Evolutionary conservation across 1,140 invertebrate genomes (phyloP).

Genomic region (Drosophila carrolli): DNA sequence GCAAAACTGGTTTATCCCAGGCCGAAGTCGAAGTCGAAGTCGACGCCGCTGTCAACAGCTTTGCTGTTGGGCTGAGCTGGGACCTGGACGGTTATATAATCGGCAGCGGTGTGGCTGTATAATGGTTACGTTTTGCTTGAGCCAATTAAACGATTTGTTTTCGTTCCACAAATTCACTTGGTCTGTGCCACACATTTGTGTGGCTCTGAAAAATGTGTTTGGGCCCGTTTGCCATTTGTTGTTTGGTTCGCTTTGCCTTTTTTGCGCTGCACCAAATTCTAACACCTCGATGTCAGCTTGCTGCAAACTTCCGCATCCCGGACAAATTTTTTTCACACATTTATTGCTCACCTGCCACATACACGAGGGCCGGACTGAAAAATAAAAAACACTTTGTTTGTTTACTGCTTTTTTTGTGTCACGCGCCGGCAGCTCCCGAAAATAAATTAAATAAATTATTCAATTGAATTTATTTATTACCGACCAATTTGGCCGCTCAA

Average conservation of each 20-base stretch:
- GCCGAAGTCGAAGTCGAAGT: slow-evolving; percentile 21
- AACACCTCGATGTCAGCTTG: slow-evolving; percentile 72
- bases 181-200: slow-evolving; percentile 59
- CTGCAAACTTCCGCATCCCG: slow-evolving; percentile 69
- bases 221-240: slow-evolving; percentile 20
- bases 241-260: slow-evolving; percentile 15
- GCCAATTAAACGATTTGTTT: slow-evolving; percentile 83
- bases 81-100: slow-evolving; percentile 66
- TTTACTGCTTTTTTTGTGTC: slow-evolving; percentile 62
- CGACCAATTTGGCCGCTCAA: slow-evolving; percentile 71
- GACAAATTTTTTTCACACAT: slow-evolving; percentile 22
- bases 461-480: slow-evolving; percentile 84
- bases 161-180: slow-evolving; percentile 76
- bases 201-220: slow-evolving; percentile 49
- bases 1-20: slow-evolving; percentile 41
- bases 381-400: slow-evolving; percentile 48
- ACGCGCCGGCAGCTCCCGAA: slow-evolving; percentile 55
- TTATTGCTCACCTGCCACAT: slow-evolving; percentile 63
- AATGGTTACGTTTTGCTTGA: slow-evolving; percentile 78
- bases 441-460: slow-evolving; percentile 84
- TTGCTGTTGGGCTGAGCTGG: slow-evolving; percentile 66
- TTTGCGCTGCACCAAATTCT: slow-evolving; percentile 64
- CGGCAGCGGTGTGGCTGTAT: slow-evolving; percentile 50
- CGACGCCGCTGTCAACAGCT: slow-evolving; percentile 58
- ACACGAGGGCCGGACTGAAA: slow-evolving; percentile 10